These are phyloP conservation scores for Machimus atricapillus DNA, from an alignment of 2,888 invertebrate genomes.

Conservation along the genomic window DNA sequence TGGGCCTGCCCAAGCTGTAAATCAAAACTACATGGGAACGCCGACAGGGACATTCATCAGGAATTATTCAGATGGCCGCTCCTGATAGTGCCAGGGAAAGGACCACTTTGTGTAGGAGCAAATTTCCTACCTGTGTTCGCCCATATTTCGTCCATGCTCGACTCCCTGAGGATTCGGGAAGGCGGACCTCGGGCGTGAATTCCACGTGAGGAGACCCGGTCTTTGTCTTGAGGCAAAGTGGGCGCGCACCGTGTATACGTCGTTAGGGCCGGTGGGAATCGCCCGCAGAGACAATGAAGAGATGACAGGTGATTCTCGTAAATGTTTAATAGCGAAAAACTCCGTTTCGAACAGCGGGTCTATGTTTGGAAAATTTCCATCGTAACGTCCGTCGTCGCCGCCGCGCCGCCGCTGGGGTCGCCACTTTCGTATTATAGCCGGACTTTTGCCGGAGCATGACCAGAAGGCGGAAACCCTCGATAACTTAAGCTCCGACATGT, in stretches of 20 bases:
- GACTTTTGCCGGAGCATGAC: neutral
- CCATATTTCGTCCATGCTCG: neutral
- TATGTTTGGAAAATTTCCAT: neutral
- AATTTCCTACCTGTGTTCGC: constrained; percentile 19
- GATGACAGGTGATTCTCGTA: constrained; percentile 32
- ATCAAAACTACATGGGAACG: constrained; percentile 20
- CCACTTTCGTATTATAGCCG: neutral
- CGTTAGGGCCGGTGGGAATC: neutral
- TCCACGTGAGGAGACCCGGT: neutral
- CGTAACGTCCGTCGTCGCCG: neutral
- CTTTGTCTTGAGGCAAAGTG: neutral
- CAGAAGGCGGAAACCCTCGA: constrained; percentile 30
- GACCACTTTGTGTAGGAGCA: neutral
- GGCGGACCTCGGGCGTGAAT: neutral
- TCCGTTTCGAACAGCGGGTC: neutral
- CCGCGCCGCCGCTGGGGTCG: neutral
- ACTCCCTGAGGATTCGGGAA: neutral
- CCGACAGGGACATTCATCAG: constrained; percentile 21
- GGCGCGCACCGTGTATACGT: neutral
- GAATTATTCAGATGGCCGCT: neutral
- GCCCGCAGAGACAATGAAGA: constrained; percentile 20
- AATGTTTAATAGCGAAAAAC: constrained; percentile 25
- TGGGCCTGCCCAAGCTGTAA: neutral
- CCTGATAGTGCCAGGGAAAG: neutral
- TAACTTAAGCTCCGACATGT: constrained; percentile 1